Percentiles rank a stretch among this genome's conserved stretches.
Evolutionary conservation across 2,797 vertebrate species (phyloP).

Genomic region (Coreius guichenoti): DNA sequence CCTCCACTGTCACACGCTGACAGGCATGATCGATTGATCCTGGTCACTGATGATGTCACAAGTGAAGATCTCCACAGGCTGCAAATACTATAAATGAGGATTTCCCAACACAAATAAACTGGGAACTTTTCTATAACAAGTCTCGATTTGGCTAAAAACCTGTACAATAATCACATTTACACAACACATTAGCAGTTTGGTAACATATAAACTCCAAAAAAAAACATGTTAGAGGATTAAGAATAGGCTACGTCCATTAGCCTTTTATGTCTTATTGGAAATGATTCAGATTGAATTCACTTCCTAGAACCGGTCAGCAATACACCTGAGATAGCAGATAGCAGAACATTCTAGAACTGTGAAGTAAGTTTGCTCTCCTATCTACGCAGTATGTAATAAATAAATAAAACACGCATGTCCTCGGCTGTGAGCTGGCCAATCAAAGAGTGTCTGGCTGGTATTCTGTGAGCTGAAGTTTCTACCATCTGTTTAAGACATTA

Average conservation of each 20-base stretch:
- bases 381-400: constrained; percentile 8
- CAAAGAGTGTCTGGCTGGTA: constrained; percentile 22
- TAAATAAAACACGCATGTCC: constrained; percentile 16
- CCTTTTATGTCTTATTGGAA: neutral
- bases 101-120: constrained; percentile 27
- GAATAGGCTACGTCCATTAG: neutral
- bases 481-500: constrained; percentile 57
- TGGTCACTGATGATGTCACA: constrained; percentile 16
- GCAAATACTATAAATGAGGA: neutral
- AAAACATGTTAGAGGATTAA: neutral
- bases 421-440: constrained; percentile 20
- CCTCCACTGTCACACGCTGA: neutral
- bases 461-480: constrained; percentile 45
- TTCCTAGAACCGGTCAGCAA: neutral
- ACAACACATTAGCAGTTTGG: neutral
- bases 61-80: constrained; percentile 2
- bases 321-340: neutral
- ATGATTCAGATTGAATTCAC: neutral
- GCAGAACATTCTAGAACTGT: constrained; percentile 24
- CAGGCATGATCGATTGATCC: neutral
- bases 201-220: neutral
- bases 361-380: neutral
- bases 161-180: constrained; percentile 9
- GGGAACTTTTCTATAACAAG: neutral
- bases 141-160: neutral